Percentiles rank a stretch among this genome's conserved stretches.
These are phyloP conservation scores for Eleutherodactylus coqui DNA, from an alignment of 2,797 vertebrate species.

Conservation along the genomic window DNA sequence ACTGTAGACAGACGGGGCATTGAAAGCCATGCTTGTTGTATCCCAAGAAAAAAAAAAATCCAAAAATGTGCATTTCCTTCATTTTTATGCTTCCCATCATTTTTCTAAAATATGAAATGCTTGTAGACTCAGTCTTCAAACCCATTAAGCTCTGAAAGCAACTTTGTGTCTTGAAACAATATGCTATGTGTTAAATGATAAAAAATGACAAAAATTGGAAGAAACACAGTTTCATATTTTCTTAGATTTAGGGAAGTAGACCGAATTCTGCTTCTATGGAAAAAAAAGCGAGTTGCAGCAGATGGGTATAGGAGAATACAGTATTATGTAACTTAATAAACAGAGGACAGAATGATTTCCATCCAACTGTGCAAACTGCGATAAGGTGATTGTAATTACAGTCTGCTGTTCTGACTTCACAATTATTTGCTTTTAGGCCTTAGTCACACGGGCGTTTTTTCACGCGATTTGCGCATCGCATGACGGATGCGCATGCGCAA, in stretches of 20 bases:
- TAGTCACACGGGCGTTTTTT: no score
- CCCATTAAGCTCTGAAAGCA: no score
- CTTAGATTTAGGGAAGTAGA: not conserved
- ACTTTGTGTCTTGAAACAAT: no score
- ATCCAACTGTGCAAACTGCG: constrained; percentile 19
- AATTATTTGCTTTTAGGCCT: not conserved
- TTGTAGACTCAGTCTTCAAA: no score
- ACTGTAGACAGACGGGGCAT: not conserved
- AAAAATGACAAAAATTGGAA: no score
- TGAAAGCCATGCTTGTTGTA: not conserved
- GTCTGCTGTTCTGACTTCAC: not conserved
- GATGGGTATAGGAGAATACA: not conserved
- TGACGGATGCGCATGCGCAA: no score
- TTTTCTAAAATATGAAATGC: no score
- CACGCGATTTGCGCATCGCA: no score
- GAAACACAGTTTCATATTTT: no score
- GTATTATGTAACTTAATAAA: constrained; percentile 25
- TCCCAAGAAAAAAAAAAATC: not conserved
- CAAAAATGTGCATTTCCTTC: not conserved
- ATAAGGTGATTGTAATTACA: not conserved
- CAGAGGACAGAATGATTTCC: not conserved
- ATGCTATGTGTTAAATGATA: no score
- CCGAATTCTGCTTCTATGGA: not conserved
- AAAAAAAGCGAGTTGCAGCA: no score
- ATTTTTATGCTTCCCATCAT: no score